phyloP scores from a whole-genome alignment of 2,797 vertebrate species.

The Tiaroga cobitis region DNA sequence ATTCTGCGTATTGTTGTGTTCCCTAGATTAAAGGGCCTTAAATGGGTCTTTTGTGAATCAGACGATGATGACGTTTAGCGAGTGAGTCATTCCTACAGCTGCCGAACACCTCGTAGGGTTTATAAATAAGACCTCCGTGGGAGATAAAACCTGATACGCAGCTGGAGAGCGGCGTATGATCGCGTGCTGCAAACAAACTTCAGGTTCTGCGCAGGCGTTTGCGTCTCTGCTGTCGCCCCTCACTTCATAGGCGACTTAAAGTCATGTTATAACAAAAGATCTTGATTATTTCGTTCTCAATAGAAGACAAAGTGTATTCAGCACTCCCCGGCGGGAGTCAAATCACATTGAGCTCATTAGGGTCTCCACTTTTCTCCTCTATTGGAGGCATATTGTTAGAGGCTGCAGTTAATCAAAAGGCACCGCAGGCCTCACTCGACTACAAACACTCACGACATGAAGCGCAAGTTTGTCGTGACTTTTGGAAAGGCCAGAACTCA shows the following conservation, averaged over 20 bases:
- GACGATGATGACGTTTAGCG: conserved; percentile 26
- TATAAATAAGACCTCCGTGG: conserved; percentile 60
- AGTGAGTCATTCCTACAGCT: conserved; percentile 59
- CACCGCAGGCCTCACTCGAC: conserved; percentile 44
- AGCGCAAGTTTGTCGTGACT: background rate
- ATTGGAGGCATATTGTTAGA: conserved; percentile 39
- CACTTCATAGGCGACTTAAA: conserved; percentile 17
- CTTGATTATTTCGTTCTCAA: conserved; percentile 39
- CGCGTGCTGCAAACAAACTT: conserved; percentile 17
- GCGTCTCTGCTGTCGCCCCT: conserved; percentile 15
- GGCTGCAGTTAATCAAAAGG: conserved; percentile 50
- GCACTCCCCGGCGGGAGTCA: conserved; percentile 51
- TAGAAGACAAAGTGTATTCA: conserved; percentile 40
- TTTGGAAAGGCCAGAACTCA: background rate
- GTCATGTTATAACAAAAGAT: conserved; percentile 23
- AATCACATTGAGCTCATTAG: conserved; percentile 52
- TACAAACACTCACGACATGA: conserved; percentile 27
- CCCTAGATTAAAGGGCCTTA: conserved; percentile 43
- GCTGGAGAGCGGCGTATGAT: conserved; percentile 29
- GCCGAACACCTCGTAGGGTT: conserved; percentile 54
- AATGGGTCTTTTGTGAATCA: conserved; percentile 42
- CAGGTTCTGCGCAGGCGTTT: conserved; percentile 3
- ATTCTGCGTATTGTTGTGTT: conserved; percentile 35
- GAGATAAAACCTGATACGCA: conserved; percentile 49
- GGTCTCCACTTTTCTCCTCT: conserved; percentile 51